phyloP scores from a whole-genome alignment of 2,888 invertebrate species.

The Patella pellucida region DNA sequence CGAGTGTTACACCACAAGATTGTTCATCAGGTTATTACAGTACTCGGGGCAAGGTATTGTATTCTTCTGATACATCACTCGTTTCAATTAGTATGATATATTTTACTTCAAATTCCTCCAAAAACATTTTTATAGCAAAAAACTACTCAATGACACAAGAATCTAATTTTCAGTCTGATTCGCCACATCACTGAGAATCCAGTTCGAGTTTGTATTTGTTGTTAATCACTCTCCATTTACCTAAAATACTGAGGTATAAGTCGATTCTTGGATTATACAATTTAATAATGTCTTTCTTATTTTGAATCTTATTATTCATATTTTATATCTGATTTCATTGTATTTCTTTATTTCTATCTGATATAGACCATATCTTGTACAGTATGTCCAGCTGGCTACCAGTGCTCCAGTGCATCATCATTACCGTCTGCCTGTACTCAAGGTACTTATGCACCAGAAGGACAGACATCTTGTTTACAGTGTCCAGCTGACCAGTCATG shows the following conservation, averaged over 20 bases:
- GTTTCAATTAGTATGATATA: too few species aligned
- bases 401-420: constrained; percentile 45
- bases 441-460: constrained; percentile 51
- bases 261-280: too few species aligned
- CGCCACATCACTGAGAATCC: too few species aligned
- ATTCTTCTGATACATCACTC: too few species aligned
- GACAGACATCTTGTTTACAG: constrained; percentile 40
- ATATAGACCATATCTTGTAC: constrained; percentile 51
- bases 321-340: background rate
- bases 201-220: too few species aligned
- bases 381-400: constrained; percentile 62
- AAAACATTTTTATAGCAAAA: too few species aligned
- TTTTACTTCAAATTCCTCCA: too few species aligned
- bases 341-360: constrained; percentile 18
- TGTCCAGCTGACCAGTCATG: constrained; percentile 64
- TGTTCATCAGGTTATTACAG: constrained; percentile 60
- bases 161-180: too few species aligned
- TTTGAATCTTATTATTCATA: background rate
- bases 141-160: too few species aligned
- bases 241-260: too few species aligned
- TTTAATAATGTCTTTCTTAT: too few species aligned
- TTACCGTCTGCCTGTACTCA: constrained; percentile 47
- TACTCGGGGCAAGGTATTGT: constrained; percentile 42
- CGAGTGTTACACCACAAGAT: constrained; percentile 37
- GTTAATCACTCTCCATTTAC: too few species aligned